A percentile compares a stretch with the other conserved stretches of the same genome.
These are phyloP conservation scores for Cheilosia scutellata DNA, from an alignment of 2,888 invertebrate species.

Conservation along the genomic window DNA sequence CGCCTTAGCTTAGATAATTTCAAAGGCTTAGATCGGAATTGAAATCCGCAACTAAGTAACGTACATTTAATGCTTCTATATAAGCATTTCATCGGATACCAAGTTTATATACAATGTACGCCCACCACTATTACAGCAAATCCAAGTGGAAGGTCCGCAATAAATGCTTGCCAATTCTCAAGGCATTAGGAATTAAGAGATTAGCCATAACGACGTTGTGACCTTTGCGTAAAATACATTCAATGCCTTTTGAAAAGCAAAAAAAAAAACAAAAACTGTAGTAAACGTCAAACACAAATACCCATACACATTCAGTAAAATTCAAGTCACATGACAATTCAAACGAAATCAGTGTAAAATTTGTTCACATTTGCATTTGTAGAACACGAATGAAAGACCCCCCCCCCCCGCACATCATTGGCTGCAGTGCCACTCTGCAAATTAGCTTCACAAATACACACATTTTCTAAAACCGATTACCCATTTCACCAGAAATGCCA, in stretches of 20 bases:
- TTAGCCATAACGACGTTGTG: background rate
- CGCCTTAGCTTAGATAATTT: no score
- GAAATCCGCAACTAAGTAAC: no score
- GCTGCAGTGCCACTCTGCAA: conserved; percentile 22
- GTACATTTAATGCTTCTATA: no score
- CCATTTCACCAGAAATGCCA: conserved; percentile 48
- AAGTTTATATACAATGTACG: no score
- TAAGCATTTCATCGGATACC: no score
- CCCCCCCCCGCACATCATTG: background rate
- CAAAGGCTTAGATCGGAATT: no score
- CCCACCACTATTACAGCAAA: no score
- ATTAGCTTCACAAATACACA: conserved; percentile 43
- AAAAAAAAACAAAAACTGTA: background rate
- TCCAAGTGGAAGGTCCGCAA: no score
- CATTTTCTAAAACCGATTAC: conserved; percentile 63
- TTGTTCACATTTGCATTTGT: conserved; percentile 61
- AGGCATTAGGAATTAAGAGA: no score
- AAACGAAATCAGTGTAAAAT: conserved; percentile 26
- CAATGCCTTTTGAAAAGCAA: background rate
- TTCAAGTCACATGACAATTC: conserved; percentile 1
- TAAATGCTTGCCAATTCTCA: no score
- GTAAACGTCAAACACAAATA: no score
- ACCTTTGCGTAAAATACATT: background rate
- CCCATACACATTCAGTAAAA: background rate
- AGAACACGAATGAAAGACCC: conserved; percentile 7